Evolutionary conservation across 1,140 invertebrate genomes (phyloP).

Genomic region (Aphelinus atriplicis): DNA sequence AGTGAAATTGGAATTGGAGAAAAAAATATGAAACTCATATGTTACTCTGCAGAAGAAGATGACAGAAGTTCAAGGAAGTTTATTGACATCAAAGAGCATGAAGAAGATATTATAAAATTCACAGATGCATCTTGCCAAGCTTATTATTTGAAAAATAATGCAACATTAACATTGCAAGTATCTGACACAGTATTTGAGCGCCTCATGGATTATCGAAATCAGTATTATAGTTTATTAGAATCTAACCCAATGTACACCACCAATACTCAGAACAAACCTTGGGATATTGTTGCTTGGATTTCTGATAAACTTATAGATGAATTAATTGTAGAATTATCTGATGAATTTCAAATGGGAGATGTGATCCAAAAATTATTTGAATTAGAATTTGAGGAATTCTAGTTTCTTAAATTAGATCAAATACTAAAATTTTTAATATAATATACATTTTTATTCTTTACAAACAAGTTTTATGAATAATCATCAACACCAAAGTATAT

Average conservation of each 20-base stretch:
- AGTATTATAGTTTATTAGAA: conserved; percentile 47
- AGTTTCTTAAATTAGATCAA: not conserved
- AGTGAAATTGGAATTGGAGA: conserved; percentile 21
- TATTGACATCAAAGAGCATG: not conserved
- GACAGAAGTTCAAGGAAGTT: conserved; percentile 4
- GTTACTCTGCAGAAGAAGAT: conserved; percentile 45
- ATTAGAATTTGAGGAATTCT: conserved; percentile 61
- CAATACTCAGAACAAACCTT: conserved; percentile 60
- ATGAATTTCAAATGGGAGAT: conserved; percentile 60
- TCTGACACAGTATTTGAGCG: conserved; percentile 42
- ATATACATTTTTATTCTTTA: not conserved
- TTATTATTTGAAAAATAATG: conserved; percentile 27
- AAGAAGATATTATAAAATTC: conserved; percentile 22
- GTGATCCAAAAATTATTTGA: conserved; percentile 60
- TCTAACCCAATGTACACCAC: conserved; percentile 59
- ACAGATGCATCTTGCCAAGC: conserved; percentile 52
- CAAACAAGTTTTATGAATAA: not conserved
- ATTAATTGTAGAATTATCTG: conserved; percentile 55
- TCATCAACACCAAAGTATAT: not conserved
- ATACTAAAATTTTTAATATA: too few species aligned
- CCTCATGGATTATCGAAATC: conserved; percentile 52
- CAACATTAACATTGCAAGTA: conserved; percentile 37
- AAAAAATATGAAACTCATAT: conserved; percentile 55
- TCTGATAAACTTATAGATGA: conserved; percentile 62
- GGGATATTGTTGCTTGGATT: conserved; percentile 62